Conservation (phyloP, 2,797 vertebrate species). For the Phataginus tricuspis region DNA sequence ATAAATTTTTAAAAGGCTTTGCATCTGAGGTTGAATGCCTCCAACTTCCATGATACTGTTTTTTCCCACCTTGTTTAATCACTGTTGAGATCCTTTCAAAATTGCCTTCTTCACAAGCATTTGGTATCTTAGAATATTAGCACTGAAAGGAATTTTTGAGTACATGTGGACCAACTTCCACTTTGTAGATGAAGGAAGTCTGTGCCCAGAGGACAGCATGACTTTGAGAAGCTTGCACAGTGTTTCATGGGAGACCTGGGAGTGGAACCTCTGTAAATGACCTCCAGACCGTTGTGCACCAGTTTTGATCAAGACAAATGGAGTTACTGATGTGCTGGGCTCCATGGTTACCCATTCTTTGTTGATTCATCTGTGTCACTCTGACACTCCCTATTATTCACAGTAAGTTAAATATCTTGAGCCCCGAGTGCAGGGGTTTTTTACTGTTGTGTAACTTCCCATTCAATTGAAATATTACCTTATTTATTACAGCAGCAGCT, state of each 20-base stretch:
- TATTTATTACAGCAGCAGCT: constrained; percentile 48
- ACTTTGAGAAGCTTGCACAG: not conserved
- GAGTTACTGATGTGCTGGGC: not conserved
- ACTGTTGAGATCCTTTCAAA: not conserved
- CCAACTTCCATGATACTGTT: not conserved
- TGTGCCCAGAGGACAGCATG: not conserved
- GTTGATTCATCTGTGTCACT: constrained; percentile 7
- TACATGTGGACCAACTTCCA: not conserved
- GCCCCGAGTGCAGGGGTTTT: not conserved
- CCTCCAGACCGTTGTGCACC: not conserved
- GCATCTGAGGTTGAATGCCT: not conserved
- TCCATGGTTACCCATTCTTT: constrained; percentile 27
- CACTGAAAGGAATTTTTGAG: not conserved
- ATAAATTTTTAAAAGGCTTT: not conserved
- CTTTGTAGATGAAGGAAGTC: not conserved
- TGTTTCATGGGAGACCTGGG: not conserved
- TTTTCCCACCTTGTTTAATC: not conserved
- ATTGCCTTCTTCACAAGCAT: not conserved
- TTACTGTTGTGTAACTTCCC: constrained; percentile 44
- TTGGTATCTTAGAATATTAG: not conserved
- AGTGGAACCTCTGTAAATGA: not conserved
- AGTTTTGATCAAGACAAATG: constrained; percentile 15
- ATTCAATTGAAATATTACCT: not conserved
- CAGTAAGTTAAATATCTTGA: not conserved
- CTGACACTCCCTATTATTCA: not conserved